Conservation (phyloP, 2,797 vertebrate species). For the Sciurus vulgaris region DNA sequence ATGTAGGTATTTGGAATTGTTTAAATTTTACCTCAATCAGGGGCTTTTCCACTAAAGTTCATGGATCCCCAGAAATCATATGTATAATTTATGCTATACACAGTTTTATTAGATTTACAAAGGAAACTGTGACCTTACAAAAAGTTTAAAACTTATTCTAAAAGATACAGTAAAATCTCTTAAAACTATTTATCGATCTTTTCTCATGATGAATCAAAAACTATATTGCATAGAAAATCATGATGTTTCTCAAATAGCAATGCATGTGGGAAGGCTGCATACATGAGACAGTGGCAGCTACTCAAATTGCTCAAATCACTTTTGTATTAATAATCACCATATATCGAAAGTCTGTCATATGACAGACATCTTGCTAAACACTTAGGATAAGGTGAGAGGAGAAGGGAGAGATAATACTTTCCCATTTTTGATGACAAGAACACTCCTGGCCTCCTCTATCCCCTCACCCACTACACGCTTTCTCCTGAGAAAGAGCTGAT, state of each 20-base stretch:
- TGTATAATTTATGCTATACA: not conserved
- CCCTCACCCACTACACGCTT: not conserved
- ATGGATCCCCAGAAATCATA: constrained; percentile 16
- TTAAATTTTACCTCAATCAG: constrained; percentile 36
- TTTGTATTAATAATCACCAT: not conserved
- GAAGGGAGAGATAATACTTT: not conserved
- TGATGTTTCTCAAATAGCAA: constrained; percentile 7
- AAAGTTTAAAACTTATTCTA: constrained; percentile 32
- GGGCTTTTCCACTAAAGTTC: not conserved
- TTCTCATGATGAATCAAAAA: not conserved
- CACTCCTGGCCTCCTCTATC: not conserved
- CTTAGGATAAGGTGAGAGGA: not conserved
- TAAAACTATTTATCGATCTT: constrained; percentile 22
- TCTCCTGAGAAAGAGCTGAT: constrained; percentile 14
- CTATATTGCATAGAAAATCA: constrained; percentile 2
- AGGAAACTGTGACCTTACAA: constrained; percentile 4
- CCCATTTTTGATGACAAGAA: not conserved
- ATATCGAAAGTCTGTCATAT: not conserved
- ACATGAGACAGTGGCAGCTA: not conserved
- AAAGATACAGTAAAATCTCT: not conserved
- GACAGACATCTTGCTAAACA: not conserved
- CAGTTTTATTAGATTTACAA: not conserved
- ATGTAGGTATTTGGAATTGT: not conserved
- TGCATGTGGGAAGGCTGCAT: not conserved
- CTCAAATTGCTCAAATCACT: not conserved